Base-by-base conservation (phyloP, 1,140 invertebrate genomes). In the Telenomus remus region DNA sequence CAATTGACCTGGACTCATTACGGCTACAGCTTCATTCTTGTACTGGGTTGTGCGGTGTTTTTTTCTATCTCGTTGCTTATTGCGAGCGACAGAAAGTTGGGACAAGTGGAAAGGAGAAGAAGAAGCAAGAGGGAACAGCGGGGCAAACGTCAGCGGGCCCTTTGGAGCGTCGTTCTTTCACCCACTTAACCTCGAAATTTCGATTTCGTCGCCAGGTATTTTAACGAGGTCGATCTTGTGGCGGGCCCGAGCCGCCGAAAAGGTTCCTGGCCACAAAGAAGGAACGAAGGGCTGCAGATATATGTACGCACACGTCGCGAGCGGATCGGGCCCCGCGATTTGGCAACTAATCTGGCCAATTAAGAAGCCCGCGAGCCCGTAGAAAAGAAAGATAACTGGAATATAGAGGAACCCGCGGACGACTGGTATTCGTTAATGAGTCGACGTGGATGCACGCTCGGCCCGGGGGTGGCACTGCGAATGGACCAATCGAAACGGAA, bases 401-500 rank as follows among this genome's bases (percentile, higher is more conserved):
- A 73, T 74, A 69, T 75, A 76, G 75, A 61, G 55, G 76, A 76
- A 56, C 76, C 77, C 81, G 37, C 69, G 79, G 73, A 66, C 80
- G 76, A 83, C 61, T 82, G 86, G 85, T 86, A 88, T 87, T 87
- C 82, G 79, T 86, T 87, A 88, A 88, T 87, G 86, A 88, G 85
- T 84, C 63, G 56, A 80, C 76, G 69, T 68, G 64, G 73, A 70
- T 64, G 43, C 42, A 48, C 72, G 76, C 78, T 63, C 51, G 1
- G 47, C 47, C 63, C 51, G 50, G 57, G 60, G 72, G 77, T 66
- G 76, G 71, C 68, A 66, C 15, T 65, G 59, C 76, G 81, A 66
- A 82, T 76, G 78, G 81, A 80, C 82, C 78, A 81, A 82, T 82
- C 81, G 80, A 79, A 83, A 83, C 79, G 81, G 84, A 87, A 86